A percentile compares a stretch with the other conserved stretches of the same genome.
Evolutionary conservation across 2,113 vertebrate genomes (phyloP).

Genomic region (Aptenodytes forsteri): DNA sequence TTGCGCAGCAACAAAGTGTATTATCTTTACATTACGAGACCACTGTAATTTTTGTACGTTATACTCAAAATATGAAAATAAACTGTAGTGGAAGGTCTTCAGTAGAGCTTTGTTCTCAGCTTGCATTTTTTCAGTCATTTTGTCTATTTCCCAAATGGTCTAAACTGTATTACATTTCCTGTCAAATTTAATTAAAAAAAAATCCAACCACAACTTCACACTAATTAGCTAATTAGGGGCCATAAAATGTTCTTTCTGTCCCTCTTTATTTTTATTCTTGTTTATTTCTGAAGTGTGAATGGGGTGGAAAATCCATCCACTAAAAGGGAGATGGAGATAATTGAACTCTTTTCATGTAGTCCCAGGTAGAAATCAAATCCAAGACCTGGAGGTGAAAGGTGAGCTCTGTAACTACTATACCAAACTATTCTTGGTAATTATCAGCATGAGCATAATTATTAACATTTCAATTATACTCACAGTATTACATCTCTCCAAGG

Average conservation of each 20-base stretch:
- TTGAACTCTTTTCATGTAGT: slow-evolving; percentile 58
- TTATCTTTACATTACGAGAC: not conserved
- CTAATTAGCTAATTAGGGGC: not conserved
- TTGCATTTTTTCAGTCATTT: not conserved
- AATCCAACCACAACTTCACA: not conserved
- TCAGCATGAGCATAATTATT: slow-evolving; percentile 73
- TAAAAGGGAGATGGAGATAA: slow-evolving; percentile 55
- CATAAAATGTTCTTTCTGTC: slow-evolving; percentile 27
- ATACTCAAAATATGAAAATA: not conserved
- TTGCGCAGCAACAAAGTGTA: not conserved
- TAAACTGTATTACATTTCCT: not conserved
- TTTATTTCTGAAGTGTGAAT: slow-evolving; percentile 54
- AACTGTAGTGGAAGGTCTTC: not conserved
- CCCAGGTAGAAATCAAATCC: slow-evolving; percentile 73
- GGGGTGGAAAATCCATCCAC: slow-evolving; percentile 38
- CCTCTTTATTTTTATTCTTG: slow-evolving; percentile 49
- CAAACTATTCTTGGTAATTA: slow-evolving; percentile 74
- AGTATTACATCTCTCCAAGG: slow-evolving; percentile 70
- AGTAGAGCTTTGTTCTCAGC: not conserved
- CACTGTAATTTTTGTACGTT: not conserved
- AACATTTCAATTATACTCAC: slow-evolving; percentile 66
- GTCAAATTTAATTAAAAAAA: not conserved
- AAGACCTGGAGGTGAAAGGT: slow-evolving; percentile 70
- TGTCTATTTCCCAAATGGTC: not conserved
- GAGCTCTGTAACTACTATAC: slow-evolving; percentile 64